phyloP scores from a whole-genome alignment of 2,797 vertebrate genomes.

The Knipowitschia caucasica region DNA sequence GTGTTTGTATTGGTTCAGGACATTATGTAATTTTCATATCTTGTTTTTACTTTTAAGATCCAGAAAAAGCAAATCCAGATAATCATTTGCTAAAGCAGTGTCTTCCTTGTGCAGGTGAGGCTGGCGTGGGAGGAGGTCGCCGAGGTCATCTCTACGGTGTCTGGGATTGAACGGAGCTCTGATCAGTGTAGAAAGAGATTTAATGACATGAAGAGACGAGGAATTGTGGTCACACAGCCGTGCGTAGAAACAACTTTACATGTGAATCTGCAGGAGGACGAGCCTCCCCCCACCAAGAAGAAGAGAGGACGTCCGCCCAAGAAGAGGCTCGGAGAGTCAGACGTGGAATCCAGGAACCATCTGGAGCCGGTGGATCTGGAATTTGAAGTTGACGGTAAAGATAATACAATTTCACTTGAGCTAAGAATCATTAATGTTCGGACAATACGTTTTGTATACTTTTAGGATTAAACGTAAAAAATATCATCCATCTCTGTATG shows the following conservation, averaged over 20 bases:
- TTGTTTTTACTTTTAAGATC: no score
- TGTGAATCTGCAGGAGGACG: no score
- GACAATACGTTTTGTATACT: neutral
- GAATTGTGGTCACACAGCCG: no score
- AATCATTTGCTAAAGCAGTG: neutral
- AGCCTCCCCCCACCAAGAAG: neutral
- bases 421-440: neutral
- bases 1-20: no score
- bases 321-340: neutral
- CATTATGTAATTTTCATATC: no score
- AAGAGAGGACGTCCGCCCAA: neutral
- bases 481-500: neutral
- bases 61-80: no score
- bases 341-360: neutral
- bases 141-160: neutral
- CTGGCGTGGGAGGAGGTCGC: neutral
- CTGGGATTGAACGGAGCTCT: neutral
- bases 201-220: neutral
- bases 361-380: neutral
- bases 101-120: neutral
- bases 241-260: no score
- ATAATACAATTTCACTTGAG: neutral
- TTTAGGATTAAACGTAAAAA: neutral
- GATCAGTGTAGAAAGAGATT: neutral
- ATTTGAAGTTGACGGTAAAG: neutral